These are phyloP conservation scores for Rhizomys pruinosus DNA, from an alignment of 2,113 vertebrate genomes.

Conservation along the genomic window DNA sequence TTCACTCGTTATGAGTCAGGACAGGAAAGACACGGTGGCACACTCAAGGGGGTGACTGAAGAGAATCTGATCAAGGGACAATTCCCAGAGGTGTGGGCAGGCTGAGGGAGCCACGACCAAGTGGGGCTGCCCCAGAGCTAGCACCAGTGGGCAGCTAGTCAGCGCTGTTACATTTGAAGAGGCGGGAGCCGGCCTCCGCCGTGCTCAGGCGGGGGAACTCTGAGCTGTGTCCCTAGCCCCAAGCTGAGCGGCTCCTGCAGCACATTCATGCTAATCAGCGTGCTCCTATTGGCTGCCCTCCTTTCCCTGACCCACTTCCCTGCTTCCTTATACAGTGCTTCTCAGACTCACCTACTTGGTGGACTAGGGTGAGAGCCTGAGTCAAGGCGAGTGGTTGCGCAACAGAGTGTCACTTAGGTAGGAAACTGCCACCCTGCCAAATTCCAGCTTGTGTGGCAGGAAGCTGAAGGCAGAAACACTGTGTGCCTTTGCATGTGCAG, in stretches of 20 bases:
- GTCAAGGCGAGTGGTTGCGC: not conserved
- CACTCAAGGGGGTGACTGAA: not conserved
- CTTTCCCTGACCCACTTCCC: not conserved
- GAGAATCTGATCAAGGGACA: not conserved
- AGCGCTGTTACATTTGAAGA: accelerated
- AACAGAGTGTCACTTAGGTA: not conserved
- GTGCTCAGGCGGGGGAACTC: not conserved
- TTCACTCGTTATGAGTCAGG: not conserved
- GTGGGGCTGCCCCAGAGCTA: not conserved
- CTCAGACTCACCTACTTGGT: not conserved
- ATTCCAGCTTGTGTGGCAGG: not conserved
- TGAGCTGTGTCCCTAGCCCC: not conserved
- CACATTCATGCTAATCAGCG: accelerated
- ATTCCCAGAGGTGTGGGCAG: not conserved
- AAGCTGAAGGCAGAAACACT: not conserved
- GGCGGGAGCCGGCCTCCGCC: not conserved
- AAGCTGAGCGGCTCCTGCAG: not conserved
- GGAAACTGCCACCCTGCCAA: not conserved
- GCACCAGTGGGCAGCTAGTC: not conserved
- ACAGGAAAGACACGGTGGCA: not conserved
- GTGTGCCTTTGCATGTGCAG: not conserved
- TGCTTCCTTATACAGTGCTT: too few relatives aligned
- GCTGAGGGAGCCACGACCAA: not conserved
- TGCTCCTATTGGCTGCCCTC: not conserved
- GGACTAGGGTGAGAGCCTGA: not conserved